Evolutionary conservation across 2,797 vertebrate genomes (phyloP), one percentile per base, ranked within the genome.

Genomic region (Alca torda): DNA sequence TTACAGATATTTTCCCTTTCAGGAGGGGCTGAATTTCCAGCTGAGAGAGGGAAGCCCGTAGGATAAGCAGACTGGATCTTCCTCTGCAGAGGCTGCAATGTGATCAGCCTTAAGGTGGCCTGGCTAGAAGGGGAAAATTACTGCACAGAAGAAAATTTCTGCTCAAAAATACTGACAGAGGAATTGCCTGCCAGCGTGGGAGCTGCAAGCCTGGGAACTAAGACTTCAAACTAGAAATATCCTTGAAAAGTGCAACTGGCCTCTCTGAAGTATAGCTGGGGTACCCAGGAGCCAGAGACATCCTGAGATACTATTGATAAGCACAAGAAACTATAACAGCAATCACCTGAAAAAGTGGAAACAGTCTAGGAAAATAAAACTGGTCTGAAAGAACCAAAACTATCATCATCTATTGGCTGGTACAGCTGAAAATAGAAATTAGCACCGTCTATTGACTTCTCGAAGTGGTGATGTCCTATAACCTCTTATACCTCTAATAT

Each of bases 261-360:
- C 23, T 91, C 16, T 73, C 33, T 20, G 24, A 89, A 81, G 41
- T 65, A 31, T 56, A 84, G 10, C 37, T 87, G 51, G 12, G 21
- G 6, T 31, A 59, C 16, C 14, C 46, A 74, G 46, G 35, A 84
- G 16, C 37, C 20, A 65, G 30, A 57, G 56, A 35, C 2, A 81
- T 35, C n/a, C 81, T 48, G 37, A 81, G 60, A 69, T 18, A 48
- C 11, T 14, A 54, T 0, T 0, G 0, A n/a, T 54, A 75, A 78
- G 19, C 8, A 67, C 9, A 61, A 81, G 51, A 48, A 77, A 81
- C 7, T 43, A 3, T 24, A 65, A 16, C 17, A 77, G 41, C 10
- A 45, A 14, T 72, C 11, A 68, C 26, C 48, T 56, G 72, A 80
- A 80, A 63, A 83, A 46, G 18, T 11, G 21, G 37, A 39, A 75